phyloP scores from a whole-genome alignment of 2,888 invertebrate species.

The Drosophila fungiperda region DNA sequence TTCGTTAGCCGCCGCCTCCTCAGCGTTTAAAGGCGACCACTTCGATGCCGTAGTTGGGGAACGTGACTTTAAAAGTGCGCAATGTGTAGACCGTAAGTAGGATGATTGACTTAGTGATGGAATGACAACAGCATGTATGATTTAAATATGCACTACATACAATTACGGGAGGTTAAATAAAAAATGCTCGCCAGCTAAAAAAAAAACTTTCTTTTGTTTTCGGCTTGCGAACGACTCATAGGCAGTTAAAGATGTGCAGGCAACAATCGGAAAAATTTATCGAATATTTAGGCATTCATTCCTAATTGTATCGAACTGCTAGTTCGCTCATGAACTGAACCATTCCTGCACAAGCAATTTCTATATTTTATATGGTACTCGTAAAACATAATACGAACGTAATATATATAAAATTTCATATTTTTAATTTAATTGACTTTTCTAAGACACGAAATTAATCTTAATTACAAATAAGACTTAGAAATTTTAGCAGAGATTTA shows the following conservation, averaged over 20 bases:
- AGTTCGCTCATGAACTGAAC: not conserved
- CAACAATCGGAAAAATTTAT: constrained; percentile 5
- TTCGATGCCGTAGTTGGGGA: constrained; percentile 67
- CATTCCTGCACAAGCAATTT: not conserved
- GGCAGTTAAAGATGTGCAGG: constrained; percentile 34
- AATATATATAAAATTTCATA: not conserved
- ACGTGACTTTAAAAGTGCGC: constrained; percentile 47
- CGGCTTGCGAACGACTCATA: constrained; percentile 49
- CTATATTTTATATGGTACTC: not conserved
- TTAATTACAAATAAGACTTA: not conserved
- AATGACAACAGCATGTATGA: constrained; percentile 27
- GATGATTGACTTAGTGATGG: constrained; percentile 24
- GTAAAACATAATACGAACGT: not conserved
- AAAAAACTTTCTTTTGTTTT: constrained; percentile 49
- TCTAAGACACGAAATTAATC: not conserved
- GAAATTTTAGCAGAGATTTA: not conserved
- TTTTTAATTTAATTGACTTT: not conserved
- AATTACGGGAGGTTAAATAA: constrained; percentile 35
- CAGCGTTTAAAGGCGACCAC: constrained; percentile 59
- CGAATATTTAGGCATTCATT: constrained; percentile 1
- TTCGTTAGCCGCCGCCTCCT: constrained; percentile 85
- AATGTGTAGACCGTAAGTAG: constrained; percentile 46
- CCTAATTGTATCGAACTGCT: not conserved
- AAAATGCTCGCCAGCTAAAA: constrained; percentile 17
- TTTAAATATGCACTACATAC: constrained; percentile 40